Evolutionary conservation across 2,113 vertebrate genomes (phyloP).

Genomic region (Prolemur simus): DNA sequence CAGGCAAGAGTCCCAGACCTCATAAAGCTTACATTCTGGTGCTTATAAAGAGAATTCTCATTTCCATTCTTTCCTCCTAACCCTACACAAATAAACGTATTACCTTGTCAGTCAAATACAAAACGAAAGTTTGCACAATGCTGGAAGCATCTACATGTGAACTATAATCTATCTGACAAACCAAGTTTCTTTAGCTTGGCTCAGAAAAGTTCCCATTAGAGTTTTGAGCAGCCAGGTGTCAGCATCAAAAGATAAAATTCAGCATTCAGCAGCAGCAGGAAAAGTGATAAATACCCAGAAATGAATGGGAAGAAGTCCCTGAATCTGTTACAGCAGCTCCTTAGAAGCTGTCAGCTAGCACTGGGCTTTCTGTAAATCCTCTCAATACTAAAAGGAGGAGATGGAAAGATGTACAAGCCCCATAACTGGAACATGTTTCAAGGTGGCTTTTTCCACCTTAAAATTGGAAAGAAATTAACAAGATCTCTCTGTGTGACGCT

Average conservation of each 20-base stretch:
- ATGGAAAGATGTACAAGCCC: background rate
- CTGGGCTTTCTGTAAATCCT: background rate
- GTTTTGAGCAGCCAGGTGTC: constrained; percentile 24
- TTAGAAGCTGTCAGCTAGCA: background rate
- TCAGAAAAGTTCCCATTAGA: background rate
- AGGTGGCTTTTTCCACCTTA: background rate
- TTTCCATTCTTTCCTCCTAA: background rate
- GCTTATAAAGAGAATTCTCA: background rate
- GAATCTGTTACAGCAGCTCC: background rate
- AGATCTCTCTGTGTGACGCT: background rate
- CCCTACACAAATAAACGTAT: background rate
- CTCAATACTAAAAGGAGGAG: background rate
- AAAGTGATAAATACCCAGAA: background rate
- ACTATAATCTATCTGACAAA: background rate
- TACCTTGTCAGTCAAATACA: background rate
- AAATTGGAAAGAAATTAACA: background rate
- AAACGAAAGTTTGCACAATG: background rate
- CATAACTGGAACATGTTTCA: background rate
- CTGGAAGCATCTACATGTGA: background rate
- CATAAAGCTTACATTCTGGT: background rate
- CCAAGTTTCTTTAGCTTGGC: background rate
- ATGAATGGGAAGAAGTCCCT: background rate
- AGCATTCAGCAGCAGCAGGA: background rate
- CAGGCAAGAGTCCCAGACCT: background rate
- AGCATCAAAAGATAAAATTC: background rate